Evolutionary conservation across 2,797 vertebrate genomes (phyloP), one percentile per base, ranked within the genome.

Genomic region (Malurus leucopterus): DNA sequence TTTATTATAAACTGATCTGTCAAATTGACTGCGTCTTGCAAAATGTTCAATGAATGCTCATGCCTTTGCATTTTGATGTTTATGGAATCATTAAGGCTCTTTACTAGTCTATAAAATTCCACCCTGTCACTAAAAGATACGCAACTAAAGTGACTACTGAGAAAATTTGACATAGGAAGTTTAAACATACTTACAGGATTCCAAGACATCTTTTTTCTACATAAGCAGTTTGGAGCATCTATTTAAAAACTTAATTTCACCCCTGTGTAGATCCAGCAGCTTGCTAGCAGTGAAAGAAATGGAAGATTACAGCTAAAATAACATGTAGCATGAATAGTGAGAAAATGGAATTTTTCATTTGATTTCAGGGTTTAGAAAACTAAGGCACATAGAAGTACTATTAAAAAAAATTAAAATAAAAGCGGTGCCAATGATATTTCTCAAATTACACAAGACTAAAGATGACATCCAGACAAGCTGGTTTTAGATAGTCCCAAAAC

Each of bases 51-150:
- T 26, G 24, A 77, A 53, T 43, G 16, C 11, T 32, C 43, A 26
- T 40, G 61, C 34, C 46, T 82, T 76, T 70, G 38, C 24, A 70
- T 86, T 86, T 34, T 69, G 34, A 78, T 78, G 27, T 53, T 89
- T 90, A 50, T 44, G 30, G 57, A 75, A 58, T 67, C 67, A 70
- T 75, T 73, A 86, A 67, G 59, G 63, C 41, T 59, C 67, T 69
- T 59, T 36, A 77, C 29, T 46, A 54, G 19, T 70, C 53, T 50
- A 54, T 84, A 58, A 63, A 70, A 84, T 81, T 57, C 36, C 14
- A 64, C 62, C 29, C 30, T 49, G 21, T 9, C n/a, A 13, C 17
- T 55, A 58, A 88, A 83, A 89, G 27, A 47, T 9, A 41, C 1
- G 11, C 58, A 86, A 55, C 81, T 89, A 75, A 81, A 47, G 30